Conservation (phyloP, 2,113 vertebrate species). For the Otis tarda region DNA sequence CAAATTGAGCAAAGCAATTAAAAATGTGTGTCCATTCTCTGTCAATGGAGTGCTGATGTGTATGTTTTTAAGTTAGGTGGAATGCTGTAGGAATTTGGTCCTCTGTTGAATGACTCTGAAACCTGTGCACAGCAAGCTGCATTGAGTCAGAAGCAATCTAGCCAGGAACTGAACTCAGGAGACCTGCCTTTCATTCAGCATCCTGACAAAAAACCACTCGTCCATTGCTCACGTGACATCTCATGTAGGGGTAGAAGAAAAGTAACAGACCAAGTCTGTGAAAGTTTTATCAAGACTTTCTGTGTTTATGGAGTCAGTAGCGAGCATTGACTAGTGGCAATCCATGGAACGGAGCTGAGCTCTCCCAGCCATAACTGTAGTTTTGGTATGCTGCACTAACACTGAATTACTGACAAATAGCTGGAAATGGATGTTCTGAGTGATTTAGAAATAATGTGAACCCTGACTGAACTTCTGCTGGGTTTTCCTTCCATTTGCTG, state of each 20-base stretch:
- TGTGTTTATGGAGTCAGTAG: neutral
- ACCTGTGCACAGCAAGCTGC: neutral
- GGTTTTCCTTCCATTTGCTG: slow-evolving; percentile 32
- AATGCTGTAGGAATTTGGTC: neutral
- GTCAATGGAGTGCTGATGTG: neutral
- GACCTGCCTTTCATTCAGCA: neutral
- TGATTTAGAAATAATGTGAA: slow-evolving; percentile 44
- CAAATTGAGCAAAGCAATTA: neutral
- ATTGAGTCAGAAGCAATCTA: neutral
- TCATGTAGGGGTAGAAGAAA: neutral
- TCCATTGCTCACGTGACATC: neutral
- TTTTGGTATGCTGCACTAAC: neutral
- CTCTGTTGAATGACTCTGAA: neutral
- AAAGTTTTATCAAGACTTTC: neutral
- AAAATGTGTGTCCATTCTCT: neutral
- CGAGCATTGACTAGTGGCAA: neutral
- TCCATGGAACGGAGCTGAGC: neutral
- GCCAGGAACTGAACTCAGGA: neutral
- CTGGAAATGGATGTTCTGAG: neutral
- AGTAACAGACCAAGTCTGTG: neutral
- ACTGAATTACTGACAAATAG: neutral
- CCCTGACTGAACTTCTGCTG: slow-evolving; percentile 43
- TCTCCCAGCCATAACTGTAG: neutral
- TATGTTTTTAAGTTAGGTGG: neutral
- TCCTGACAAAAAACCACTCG: neutral